Percentiles rank a stretch among this genome's conserved stretches.
These are phyloP conservation scores for Leptothorax acervorum DNA, from an alignment of 2,888 invertebrate genomes.

Conservation along the genomic window DNA sequence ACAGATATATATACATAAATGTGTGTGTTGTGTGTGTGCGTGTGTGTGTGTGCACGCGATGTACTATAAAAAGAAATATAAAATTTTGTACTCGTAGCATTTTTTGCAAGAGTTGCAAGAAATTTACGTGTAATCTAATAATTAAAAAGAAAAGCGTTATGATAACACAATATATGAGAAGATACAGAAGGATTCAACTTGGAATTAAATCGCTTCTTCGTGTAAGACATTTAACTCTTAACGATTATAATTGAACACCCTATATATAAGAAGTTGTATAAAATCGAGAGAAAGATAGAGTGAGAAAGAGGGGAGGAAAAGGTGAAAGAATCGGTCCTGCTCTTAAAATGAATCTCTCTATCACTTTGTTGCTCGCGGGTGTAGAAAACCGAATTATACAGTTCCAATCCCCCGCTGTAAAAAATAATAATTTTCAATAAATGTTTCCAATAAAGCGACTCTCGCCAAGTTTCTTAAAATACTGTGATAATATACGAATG, in stretches of 20 bases:
- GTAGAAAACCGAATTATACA: background rate
- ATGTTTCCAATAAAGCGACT: background rate
- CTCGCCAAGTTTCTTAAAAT: background rate
- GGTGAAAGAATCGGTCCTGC: background rate
- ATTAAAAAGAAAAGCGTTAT: background rate
- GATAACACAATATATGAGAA: no score
- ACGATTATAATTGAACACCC: background rate
- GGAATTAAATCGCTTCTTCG: no score
- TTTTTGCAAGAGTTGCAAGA: background rate
- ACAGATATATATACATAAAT: no score
- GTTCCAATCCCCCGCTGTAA: background rate
- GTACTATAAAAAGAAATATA: background rate
- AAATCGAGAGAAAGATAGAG: background rate
- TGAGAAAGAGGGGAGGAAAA: background rate
- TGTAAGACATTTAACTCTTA: background rate
- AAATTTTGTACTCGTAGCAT: background rate
- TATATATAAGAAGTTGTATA: no score
- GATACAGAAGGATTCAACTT: background rate
- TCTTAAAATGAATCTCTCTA: background rate
- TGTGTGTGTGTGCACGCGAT: background rate
- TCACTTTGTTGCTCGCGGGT: background rate
- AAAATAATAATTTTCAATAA: conserved; percentile 4
- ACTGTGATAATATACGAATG: background rate
- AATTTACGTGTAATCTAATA: background rate
- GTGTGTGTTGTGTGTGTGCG: no score